Evolutionary conservation across 2,888 invertebrate genomes (phyloP), one percentile per base, ranked within the genome.

Genomic region (Zaprionus lineosus): DNA sequence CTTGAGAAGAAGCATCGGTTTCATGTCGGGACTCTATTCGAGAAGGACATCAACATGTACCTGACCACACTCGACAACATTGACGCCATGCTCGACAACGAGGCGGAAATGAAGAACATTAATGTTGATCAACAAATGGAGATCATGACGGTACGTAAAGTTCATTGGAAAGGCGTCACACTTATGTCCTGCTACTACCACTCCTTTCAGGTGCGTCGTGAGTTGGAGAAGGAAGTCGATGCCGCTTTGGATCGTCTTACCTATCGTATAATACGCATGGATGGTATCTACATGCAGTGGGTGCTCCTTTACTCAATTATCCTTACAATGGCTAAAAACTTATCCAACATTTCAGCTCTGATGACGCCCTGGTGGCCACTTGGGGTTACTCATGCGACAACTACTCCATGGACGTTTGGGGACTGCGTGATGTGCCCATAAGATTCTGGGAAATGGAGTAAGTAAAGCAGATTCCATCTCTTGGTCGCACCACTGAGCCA

Each of bases 321-420:
- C n/a, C n/a, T n/a, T n/a, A n/a, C n/a, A n/a, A n/a, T n/a, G n/a
- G n/a, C n/a, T n/a, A n/a, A n/a, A n/a, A 5, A 1, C 11, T 16
- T 7, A 9, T 16, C 5, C 6, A 8, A 0, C 39, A 15, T 8
- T 9, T 0, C 24, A 89, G 88, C 1, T 39, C 78, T 1, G 18
- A 46, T 1, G 75, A 87, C 61, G 76, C 70, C 3, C 69, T 55
- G 0, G 65, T 81, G 1, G 58, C 79, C 1, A 81, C 78, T 8
- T 89, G 87, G 73, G 61, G 51, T 1, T 75, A 76, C 53, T 12
- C 19, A 2, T 72, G 64, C n/a, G 39, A 69, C 1, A 40, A 70
- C 5, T 89, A 84, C 51, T 34, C 60, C 18, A 70, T 89, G 0
- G 87, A 89, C 33, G 63, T 89, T 6, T 89, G 89, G 89, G 70